Base-by-base conservation (phyloP, 2,888 invertebrate genomes). In the Calephelis perditalis region DNA sequence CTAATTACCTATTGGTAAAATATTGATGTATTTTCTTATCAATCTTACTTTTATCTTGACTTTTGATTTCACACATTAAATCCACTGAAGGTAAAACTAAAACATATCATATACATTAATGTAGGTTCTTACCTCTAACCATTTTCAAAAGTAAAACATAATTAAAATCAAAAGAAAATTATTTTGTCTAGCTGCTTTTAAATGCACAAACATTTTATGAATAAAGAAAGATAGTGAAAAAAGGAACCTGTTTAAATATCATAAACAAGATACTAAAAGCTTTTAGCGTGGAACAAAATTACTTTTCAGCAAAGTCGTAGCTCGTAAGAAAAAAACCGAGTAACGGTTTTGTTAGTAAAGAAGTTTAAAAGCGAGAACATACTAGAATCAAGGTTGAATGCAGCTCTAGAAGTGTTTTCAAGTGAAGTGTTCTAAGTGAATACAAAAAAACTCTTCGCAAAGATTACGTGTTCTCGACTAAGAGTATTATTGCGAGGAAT, bases 311-410 rank as follows among this genome's bases (percentile, higher is more conserved):
- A 35, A 52, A 52, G 52, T 52, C 26, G 52, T 52, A 52, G 52
- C 52, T 52, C 26, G 49, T 35, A 35, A 15, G 49, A 52, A 26
- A 52, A 52, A 52, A 52, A 15, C 15, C 10, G 35, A 26, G 35
- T 52, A 49, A 52, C 49, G 49, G 49, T 52, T 52, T 52, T 52
- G 49, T 52, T 52, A 52, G 15, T 26, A 15, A 52, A 52, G 49
- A 52, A 49, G 47, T 49, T 49, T 49, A 49, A 49, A 49, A 52
- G 52, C 52, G 52, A 52, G 52, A 52, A 35, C 52, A 52, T 11
- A 52, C 52, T 52, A 52, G 52, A 52, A 26, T 52, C 52, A 52
- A 52, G 52, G 52, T 52, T 52, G 52, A 52, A 52, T 52, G 52
- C 49, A 49, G 49, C 49, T 49, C 10, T 49, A 26, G 49, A 49